Percentiles rank a stretch among this genome's conserved stretches.
Conservation (phyloP, 2,113 vertebrate species). For the Gavialis gangeticus region DNA sequence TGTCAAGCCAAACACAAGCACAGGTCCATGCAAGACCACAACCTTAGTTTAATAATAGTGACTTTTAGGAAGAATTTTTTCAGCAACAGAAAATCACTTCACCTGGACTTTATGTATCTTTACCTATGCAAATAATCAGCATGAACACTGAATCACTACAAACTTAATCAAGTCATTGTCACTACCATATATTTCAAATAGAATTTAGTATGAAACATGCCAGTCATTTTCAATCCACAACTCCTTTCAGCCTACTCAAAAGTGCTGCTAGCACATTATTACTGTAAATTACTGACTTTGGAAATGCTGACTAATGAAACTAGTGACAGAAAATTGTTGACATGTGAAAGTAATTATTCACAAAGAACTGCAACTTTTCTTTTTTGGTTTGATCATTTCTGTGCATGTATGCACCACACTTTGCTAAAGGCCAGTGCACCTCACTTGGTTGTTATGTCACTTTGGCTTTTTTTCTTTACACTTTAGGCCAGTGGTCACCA, state of each 20-base stretch:
- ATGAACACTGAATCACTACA: background rate
- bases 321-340: background rate
- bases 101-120: background rate
- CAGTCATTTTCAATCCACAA: background rate
- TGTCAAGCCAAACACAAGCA: background rate
- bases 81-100: too few species aligned
- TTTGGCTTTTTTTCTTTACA: too few species aligned
- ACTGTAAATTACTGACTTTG: background rate
- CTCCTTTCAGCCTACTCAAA: background rate
- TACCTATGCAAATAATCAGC: background rate
- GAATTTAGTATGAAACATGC: background rate
- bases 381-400: background rate
- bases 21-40: background rate
- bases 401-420: background rate
- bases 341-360: background rate
- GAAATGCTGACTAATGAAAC: background rate
- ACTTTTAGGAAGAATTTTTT: background rate
- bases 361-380: background rate
- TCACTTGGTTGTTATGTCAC: background rate
- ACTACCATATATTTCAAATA: background rate
- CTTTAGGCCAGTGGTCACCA: too few species aligned
- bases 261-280: background rate
- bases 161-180: background rate
- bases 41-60: background rate
- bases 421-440: background rate